A percentile compares a stretch with the other conserved stretches of the same genome.
These are phyloP conservation scores for Tetragonula clypearis DNA, from an alignment of 1,140 invertebrate species.

Conservation along the genomic window DNA sequence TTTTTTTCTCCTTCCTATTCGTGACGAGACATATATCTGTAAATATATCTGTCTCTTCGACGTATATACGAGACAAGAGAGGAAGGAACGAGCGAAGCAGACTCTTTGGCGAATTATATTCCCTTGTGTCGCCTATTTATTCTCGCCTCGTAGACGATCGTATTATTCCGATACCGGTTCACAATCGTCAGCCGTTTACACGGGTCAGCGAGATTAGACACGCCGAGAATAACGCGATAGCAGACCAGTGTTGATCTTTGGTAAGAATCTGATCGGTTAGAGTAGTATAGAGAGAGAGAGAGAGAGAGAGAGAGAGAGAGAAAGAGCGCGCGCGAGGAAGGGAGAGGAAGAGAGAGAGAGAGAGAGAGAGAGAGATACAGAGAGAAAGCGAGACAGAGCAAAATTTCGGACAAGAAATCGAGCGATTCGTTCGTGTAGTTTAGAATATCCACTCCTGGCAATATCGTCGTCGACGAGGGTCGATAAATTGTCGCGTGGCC, in stretches of 20 bases:
- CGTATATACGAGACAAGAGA: not conserved
- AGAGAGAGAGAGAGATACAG: not conserved
- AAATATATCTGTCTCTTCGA: too few relatives aligned
- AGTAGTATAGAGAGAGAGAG: not conserved
- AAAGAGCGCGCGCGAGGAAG: too few relatives aligned
- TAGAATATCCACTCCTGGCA: slow-evolving; percentile 13
- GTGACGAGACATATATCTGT: not conserved
- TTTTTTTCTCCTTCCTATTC: not conserved
- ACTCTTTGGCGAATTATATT: not conserved
- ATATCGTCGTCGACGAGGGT: slow-evolving; percentile 23
- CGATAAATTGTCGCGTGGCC: slow-evolving; percentile 43
- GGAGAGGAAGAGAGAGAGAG: not conserved
- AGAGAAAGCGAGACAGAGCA: too few relatives aligned
- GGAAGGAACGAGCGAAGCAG: not conserved
- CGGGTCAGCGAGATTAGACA: slow-evolving; percentile 15
- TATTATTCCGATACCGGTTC: slow-evolving; percentile 34
- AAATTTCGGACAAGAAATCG: slow-evolving; percentile 6
- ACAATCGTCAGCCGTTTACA: slow-evolving; percentile 30
- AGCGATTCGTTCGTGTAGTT: slow-evolving; percentile 9
- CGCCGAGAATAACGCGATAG: slow-evolving; percentile 25
- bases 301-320: not conserved
- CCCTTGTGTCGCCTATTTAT: not conserved
- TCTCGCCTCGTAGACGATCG: not conserved
- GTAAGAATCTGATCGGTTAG: slow-evolving; percentile 17
- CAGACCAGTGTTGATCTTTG: slow-evolving; percentile 20